Conservation (phyloP, 2,113 vertebrate genomes). For the Pollimyrus isidori region DNA sequence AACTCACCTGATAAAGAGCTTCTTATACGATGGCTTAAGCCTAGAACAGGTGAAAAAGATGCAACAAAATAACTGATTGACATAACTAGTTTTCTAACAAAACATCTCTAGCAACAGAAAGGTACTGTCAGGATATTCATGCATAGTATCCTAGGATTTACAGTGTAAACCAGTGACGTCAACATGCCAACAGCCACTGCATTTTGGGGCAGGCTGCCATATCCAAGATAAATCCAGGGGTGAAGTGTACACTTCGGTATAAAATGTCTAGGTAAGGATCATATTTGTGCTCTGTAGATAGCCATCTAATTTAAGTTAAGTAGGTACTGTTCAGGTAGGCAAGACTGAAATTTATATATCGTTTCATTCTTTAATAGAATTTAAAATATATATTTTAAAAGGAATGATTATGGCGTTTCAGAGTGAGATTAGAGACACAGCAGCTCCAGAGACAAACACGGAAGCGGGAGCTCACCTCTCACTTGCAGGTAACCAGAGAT, state of each 20-base stretch:
- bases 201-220: background rate
- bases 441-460: background rate
- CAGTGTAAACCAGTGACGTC: background rate
- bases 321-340: background rate
- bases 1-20: conserved; percentile 11
- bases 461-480: background rate
- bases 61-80: background rate
- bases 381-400: background rate
- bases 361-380: background rate
- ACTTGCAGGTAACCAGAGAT: background rate
- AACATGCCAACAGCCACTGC: background rate
- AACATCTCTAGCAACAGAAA: background rate
- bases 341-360: background rate
- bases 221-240: background rate
- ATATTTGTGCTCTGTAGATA: background rate
- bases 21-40: background rate
- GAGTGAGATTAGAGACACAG: background rate
- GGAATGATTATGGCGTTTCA: background rate
- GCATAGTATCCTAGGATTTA: background rate
- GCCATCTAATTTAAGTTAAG: background rate
- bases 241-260: background rate
- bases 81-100: background rate
- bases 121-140: background rate
- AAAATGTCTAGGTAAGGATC: background rate
- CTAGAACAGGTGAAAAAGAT: background rate